These are phyloP conservation scores for Trichopria drosophilae DNA, from an alignment of 2,888 invertebrate species.

Conservation along the genomic window DNA sequence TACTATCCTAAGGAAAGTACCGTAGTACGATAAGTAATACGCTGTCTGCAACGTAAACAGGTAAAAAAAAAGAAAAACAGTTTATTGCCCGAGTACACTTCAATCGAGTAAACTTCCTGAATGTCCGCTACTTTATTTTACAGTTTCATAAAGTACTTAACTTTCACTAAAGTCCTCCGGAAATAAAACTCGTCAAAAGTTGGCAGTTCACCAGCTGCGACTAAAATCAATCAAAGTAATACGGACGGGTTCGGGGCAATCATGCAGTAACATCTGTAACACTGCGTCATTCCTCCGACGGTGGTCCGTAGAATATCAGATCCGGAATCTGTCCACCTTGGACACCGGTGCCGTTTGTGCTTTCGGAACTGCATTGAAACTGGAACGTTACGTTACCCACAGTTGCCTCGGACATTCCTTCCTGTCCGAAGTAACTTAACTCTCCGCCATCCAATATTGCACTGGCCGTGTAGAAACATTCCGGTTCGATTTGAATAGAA, in stretches of 20 bases:
- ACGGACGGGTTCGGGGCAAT: conserved; percentile 26
- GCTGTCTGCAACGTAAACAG: too few species aligned
- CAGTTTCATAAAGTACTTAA: too few species aligned
- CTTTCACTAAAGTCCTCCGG: too few species aligned
- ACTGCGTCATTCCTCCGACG: conserved; percentile 59
- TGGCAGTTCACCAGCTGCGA: too few species aligned
- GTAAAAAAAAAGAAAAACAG: too few species aligned
- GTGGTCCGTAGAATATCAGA: conserved; percentile 91
- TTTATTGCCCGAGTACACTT: too few species aligned
- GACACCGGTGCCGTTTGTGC: conserved; percentile 96
- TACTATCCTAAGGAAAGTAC: too few species aligned
- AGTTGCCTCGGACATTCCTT: conserved; percentile 92
- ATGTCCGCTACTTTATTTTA: too few species aligned
- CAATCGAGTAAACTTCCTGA: too few species aligned
- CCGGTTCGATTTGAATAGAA: conserved; percentile 88
- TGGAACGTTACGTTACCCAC: conserved; percentile 94
- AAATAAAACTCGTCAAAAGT: too few species aligned
- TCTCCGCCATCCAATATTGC: conserved; percentile 92
- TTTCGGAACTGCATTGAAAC: conserved; percentile 95
- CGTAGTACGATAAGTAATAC: too few species aligned
- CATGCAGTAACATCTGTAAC: conserved; percentile 42
- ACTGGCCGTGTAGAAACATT: conserved; percentile 94
- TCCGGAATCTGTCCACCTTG: conserved; percentile 98
- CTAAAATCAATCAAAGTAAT: too few species aligned
- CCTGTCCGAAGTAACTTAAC: conserved; percentile 95